Conservation (phyloP, 1,140 invertebrate species). For the Chrysopa pallens region DNA sequence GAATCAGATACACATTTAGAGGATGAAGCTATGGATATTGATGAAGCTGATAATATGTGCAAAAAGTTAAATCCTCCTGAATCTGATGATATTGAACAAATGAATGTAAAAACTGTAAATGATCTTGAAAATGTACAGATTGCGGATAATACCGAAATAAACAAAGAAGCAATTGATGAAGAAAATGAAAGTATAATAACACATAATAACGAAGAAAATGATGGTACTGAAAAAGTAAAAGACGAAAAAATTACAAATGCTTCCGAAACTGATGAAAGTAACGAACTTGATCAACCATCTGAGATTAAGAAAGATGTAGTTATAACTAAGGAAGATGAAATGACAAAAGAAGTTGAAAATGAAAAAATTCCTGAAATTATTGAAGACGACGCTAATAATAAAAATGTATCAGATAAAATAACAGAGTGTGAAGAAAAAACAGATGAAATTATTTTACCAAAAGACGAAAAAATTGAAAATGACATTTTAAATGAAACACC, state of each 20-base stretch:
- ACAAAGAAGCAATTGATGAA: background rate
- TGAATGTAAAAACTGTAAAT: background rate
- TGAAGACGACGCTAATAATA: no score
- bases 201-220: background rate
- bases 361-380: no score
- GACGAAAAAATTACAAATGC: background rate
- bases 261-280: background rate
- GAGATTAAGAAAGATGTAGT: background rate
- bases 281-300: background rate
- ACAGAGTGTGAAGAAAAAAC: no score
- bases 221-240: background rate
- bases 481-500: background rate
- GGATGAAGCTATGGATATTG: background rate
- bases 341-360: no score
- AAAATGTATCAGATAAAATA: no score
- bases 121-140: background rate
- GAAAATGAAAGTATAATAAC: slow-evolving; percentile 1
- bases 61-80: background rate
- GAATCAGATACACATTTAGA: background rate
- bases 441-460: no score
- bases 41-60: background rate
- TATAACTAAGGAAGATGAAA: no score
- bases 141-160: background rate
- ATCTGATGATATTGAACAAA: background rate
- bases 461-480: no score